Conservation (phyloP, 23 tunicate genomes). For the Oikopleura vanhoeffeni region DNA sequence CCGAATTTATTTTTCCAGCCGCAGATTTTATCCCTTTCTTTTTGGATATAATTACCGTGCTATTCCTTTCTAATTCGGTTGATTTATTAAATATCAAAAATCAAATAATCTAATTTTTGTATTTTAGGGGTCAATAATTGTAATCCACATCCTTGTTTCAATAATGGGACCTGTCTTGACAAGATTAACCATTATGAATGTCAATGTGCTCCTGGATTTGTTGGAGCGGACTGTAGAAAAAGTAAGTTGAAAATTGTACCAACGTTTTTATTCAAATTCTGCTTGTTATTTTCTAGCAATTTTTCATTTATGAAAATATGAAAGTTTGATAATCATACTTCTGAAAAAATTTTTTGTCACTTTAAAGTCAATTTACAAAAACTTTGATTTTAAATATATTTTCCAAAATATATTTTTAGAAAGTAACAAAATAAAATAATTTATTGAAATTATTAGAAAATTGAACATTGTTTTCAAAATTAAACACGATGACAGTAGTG, state of each 20-base stretch:
- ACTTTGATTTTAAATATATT: no score
- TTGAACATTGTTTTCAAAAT: no score
- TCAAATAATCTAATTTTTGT: no score
- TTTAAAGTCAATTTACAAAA: no score
- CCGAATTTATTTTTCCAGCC: not conserved
- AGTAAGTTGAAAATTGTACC: constrained; percentile 15
- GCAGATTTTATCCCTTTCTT: no score
- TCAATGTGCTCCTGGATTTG: constrained; percentile 38
- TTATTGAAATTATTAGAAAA: no score
- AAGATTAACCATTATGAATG: constrained; percentile 27
- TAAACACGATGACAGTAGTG: no score
- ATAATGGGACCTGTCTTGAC: constrained; percentile 5
- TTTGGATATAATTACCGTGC: no score
- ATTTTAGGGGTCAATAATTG: constrained; percentile 14
- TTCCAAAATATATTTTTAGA: no score
- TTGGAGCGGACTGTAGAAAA: constrained; percentile 41
- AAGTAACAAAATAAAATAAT: no score
- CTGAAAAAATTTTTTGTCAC: not conserved
- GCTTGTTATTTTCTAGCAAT: not conserved
- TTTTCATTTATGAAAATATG: not conserved
- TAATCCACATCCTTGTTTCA: constrained; percentile 19
- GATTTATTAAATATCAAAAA: no score
- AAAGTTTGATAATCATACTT: not conserved
- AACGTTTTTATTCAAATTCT: not conserved
- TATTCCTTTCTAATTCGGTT: no score